These are phyloP conservation scores for Eulacestoma nigropectus DNA, from an alignment of 2,113 vertebrate genomes.

Conservation along the genomic window DNA sequence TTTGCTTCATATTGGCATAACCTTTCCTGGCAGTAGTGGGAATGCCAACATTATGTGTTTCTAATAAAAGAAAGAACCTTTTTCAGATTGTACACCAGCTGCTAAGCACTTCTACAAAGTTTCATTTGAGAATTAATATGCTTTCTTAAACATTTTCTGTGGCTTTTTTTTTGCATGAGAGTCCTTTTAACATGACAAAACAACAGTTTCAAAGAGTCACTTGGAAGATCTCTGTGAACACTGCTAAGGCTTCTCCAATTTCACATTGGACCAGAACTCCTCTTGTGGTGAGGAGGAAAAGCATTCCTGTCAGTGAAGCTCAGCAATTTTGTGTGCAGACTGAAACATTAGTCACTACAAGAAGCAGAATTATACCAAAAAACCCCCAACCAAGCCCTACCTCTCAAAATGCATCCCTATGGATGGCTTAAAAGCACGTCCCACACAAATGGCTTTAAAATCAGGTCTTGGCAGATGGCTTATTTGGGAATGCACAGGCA, in stretches of 20 bases:
- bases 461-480: background rate
- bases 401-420: background rate
- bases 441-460: background rate
- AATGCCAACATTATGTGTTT: constrained; percentile 4
- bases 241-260: background rate
- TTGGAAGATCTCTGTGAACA: background rate
- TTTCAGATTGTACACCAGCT: constrained; percentile 16
- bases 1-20: background rate
- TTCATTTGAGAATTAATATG: background rate
- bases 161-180: background rate
- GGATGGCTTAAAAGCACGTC: background rate
- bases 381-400: fast-evolving
- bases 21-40: background rate
- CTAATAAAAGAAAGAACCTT: constrained; percentile 48
- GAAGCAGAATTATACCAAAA: background rate
- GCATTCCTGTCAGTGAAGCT: background rate
- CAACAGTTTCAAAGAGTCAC: background rate
- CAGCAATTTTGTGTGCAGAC: background rate
- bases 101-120: background rate
- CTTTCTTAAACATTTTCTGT: background rate
- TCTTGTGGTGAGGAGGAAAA: background rate
- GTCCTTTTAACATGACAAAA: background rate
- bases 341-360: background rate
- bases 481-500: background rate
- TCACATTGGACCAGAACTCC: background rate